phyloP scores from a whole-genome alignment of 2,113 vertebrate genomes.

The Octodon degus region DNA sequence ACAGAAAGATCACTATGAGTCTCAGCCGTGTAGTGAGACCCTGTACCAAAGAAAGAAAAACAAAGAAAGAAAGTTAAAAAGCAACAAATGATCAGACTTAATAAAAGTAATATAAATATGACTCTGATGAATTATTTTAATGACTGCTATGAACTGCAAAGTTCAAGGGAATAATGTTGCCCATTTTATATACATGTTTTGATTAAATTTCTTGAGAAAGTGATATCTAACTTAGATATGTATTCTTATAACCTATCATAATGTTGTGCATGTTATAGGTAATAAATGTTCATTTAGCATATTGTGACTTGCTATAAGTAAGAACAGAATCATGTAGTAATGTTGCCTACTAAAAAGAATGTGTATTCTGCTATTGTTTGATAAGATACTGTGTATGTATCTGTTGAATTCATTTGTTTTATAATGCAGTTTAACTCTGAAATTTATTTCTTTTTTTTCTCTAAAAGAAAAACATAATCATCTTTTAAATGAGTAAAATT shows the following conservation, averaged over 20 bases:
- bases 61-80: too few species aligned
- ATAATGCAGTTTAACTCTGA: too few species aligned
- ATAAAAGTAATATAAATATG: neutral
- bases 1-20: too few species aligned
- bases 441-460: neutral
- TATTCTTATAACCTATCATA: neutral
- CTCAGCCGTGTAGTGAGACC: too few species aligned
- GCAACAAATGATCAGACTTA: neutral
- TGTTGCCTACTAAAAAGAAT: too few species aligned
- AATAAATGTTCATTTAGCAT: neutral
- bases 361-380: too few species aligned
- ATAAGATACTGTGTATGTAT: too few species aligned
- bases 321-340: neutral
- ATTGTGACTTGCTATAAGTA: neutral
- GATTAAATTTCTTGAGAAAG: neutral
- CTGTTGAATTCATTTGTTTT: too few species aligned
- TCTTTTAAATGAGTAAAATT: neutral
- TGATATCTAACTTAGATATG: neutral
- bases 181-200: conserved; percentile 26
- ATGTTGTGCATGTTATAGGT: neutral
- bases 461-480: neutral
- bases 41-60: too few species aligned
- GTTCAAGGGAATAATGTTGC: conserved; percentile 8
- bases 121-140: neutral
- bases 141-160: neutral